Evolutionary conservation across 2,113 vertebrate species (phyloP).

Genomic region (Perccottus glenii): DNA sequence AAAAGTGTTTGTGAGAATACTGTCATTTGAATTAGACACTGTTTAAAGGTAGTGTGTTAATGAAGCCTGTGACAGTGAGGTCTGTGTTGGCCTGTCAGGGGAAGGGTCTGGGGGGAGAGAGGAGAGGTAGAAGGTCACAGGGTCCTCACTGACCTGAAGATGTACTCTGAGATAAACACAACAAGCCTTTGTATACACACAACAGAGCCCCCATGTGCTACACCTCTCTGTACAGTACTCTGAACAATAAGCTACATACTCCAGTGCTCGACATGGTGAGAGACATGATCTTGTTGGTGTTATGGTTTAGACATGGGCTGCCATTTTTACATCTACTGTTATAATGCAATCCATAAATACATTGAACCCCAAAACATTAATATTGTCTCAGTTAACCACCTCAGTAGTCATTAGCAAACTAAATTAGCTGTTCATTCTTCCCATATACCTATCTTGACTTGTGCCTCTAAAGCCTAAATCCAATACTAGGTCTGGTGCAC

Average conservation of each 20-base stretch:
- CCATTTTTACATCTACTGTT: no score
- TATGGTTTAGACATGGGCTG: background rate
- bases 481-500: no score
- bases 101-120: background rate
- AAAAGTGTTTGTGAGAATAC: background rate
- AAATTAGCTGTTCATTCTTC: no score
- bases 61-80: constrained; percentile 21
- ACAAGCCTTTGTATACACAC: constrained; percentile 43
- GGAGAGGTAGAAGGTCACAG: constrained; percentile 53
- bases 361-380: no score
- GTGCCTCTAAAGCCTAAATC: no score
- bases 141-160: constrained; percentile 62
- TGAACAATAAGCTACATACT: constrained; percentile 6
- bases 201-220: constrained; percentile 22
- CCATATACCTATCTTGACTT: no score
- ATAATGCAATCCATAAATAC: no score
- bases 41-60: background rate
- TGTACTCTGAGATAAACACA: constrained; percentile 56
- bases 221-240: constrained; percentile 12
- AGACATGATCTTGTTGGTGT: background rate
- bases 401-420: no score
- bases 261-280: background rate
- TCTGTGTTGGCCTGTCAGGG: constrained; percentile 32
- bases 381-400: no score
- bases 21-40: background rate